Percentiles rank a stretch among this genome's conserved stretches.
Evolutionary conservation across 2,113 vertebrate species (phyloP).

Genomic region (Sporophila hypoxantha): DNA sequence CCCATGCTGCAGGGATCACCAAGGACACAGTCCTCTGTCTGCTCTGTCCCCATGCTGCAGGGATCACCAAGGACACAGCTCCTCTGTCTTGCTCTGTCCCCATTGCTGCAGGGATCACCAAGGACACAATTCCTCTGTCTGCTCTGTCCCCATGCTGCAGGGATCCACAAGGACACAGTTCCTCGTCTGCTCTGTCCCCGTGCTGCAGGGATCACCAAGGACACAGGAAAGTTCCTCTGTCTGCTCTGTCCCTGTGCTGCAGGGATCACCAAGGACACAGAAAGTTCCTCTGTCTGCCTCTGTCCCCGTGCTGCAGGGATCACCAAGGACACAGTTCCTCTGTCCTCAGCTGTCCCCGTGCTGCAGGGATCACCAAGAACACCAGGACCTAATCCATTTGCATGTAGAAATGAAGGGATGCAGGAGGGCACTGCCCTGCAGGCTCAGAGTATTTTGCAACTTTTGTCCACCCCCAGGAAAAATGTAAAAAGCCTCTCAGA

Average conservation of each 20-base stretch:
- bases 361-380: not conserved
- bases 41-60: fast-evolving
- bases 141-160: fast-evolving
- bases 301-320: fast-evolving
- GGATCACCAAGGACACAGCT: not conserved
- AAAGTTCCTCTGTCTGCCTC: not conserved
- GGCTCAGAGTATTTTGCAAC: not conserved
- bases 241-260: not conserved
- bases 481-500: not conserved
- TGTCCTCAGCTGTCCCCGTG: fast-evolving
- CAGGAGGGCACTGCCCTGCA: not conserved
- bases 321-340: not conserved
- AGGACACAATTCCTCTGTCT: not conserved
- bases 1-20: too few relatives aligned
- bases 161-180: not conserved
- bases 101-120: fast-evolving
- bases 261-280: not conserved
- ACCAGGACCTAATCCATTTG: not conserved
- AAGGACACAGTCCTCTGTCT: not conserved
- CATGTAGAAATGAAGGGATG: not conserved
- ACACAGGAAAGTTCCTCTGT: not conserved
- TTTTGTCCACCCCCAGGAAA: not conserved
- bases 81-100: not conserved
- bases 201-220: not conserved
- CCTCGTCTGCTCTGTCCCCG: too few relatives aligned